A percentile compares a stretch with the other conserved stretches of the same genome.
phyloP scores from a whole-genome alignment of 2,888 invertebrate genomes.

The Matsumyia berberina region DNA sequence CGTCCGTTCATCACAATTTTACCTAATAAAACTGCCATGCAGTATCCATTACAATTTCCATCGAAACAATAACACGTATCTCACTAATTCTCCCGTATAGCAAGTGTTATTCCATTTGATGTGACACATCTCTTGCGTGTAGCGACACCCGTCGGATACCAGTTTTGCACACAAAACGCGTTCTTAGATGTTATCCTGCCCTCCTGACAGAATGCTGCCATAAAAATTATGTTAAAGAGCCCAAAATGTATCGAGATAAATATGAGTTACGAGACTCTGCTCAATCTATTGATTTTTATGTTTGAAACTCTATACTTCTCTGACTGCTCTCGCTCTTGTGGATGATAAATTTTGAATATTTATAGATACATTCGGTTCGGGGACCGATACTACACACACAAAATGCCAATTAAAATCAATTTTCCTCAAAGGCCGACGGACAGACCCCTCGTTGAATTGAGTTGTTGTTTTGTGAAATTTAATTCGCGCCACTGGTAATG shows the following conservation, averaged over 20 bases:
- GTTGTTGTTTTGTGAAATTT: slow-evolving; percentile 46
- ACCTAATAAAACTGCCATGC: not conserved
- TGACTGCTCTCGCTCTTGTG: not conserved
- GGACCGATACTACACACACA: slow-evolving; percentile 14
- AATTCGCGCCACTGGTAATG: slow-evolving; percentile 35
- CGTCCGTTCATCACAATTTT: slow-evolving; percentile 5
- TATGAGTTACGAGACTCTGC: slow-evolving; percentile 35
- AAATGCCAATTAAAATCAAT: slow-evolving; percentile 63
- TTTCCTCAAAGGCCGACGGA: slow-evolving; percentile 23
- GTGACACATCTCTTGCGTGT: slow-evolving; percentile 28
- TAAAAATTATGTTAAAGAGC: slow-evolving; percentile 14
- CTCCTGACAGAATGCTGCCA: slow-evolving; percentile 18
- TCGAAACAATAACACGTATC: slow-evolving; percentile 35
- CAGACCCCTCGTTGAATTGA: slow-evolving; percentile 49
- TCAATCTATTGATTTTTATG: slow-evolving; percentile 53
- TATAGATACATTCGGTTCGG: slow-evolving; percentile 26
- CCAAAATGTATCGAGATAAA: slow-evolving; percentile 20
- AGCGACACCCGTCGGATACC: not conserved
- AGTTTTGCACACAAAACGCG: slow-evolving; percentile 7
- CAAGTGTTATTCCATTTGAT: slow-evolving; percentile 36
- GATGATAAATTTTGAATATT: slow-evolving; percentile 41
- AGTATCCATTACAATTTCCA: slow-evolving; percentile 41
- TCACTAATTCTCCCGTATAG: slow-evolving; percentile 29
- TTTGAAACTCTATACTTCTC: slow-evolving; percentile 34
- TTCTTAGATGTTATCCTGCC: not conserved